phyloP scores from a whole-genome alignment of 1,140 invertebrate genomes.

The Caerostris extrusa region DNA sequence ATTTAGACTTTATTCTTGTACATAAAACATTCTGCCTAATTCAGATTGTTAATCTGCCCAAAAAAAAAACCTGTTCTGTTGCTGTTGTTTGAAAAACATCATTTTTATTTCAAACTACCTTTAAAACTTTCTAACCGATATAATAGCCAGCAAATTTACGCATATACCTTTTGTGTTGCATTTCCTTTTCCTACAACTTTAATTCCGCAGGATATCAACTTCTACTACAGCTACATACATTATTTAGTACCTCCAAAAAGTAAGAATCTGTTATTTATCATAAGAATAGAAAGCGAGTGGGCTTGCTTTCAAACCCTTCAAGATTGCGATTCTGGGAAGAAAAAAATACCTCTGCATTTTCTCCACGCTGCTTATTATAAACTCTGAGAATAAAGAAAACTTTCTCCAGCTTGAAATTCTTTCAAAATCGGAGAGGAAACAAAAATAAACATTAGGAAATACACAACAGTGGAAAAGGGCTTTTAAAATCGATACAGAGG shows the following conservation, averaged over 20 bases:
- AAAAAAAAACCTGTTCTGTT: no score
- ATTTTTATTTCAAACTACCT: no score
- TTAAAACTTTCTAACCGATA: no score
- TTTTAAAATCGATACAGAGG: background rate
- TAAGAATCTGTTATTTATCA: background rate
- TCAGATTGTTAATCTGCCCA: no score
- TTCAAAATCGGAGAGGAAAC: background rate
- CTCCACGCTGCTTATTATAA: background rate
- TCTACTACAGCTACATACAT: background rate
- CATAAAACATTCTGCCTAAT: no score
- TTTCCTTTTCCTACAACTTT: no score
- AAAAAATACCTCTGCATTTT: background rate
- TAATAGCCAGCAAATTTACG: no score
- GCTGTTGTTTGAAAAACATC: no score
- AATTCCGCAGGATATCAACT: background rate
- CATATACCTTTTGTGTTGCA: no score
- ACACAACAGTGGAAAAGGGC: background rate
- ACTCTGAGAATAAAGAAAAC: background rate
- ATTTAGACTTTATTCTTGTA: no score
- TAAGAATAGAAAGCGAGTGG: background rate
- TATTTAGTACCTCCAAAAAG: background rate
- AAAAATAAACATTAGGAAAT: background rate
- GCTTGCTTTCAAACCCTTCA: background rate
- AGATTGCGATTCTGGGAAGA: background rate
- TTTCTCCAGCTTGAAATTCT: background rate